A percentile compares a stretch with the other conserved stretches of the same genome.
These are phyloP conservation scores for Astyanax mexicanus DNA, from an alignment of 2,797 vertebrate species.

Conservation along the genomic window DNA sequence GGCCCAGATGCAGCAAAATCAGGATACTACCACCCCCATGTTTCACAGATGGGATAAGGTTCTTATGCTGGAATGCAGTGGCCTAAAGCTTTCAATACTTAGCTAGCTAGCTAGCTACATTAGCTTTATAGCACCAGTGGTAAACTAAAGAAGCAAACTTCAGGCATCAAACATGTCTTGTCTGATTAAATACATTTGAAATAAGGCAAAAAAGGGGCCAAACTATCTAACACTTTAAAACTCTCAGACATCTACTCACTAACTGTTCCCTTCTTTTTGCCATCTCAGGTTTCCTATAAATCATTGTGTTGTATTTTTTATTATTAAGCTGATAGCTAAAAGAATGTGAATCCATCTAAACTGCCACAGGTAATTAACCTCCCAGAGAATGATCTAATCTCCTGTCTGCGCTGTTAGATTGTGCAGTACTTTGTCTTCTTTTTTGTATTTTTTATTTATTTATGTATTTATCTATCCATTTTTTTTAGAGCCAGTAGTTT, in stretches of 20 bases:
- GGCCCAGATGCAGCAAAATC: too few relatives aligned
- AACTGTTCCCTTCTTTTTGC: background rate
- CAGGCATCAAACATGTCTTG: background rate
- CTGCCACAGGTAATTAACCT: background rate
- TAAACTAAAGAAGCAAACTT: too few relatives aligned
- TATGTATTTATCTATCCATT: too few relatives aligned
- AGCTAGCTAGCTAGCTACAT: too few relatives aligned
- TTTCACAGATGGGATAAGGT: too few relatives aligned
- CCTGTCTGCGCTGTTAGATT: background rate
- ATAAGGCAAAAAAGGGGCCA: too few relatives aligned
- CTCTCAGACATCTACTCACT: background rate
- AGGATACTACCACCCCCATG: too few relatives aligned
- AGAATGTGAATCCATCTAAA: background rate
- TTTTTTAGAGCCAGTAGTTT: background rate
- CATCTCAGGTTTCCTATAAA: background rate
- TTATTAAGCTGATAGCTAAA: background rate
- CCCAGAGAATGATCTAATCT: background rate
- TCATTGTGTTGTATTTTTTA: background rate
- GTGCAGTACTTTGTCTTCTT: background rate
- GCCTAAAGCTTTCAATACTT: too few relatives aligned
- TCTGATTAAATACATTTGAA: background rate
- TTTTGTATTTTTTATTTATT: too few relatives aligned
- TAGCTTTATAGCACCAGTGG: too few relatives aligned
- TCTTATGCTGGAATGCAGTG: too few relatives aligned
- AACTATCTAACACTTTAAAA: background rate